Evolutionary conservation across 2,888 invertebrate species (phyloP), one percentile per base, ranked within the genome.

Genomic region (Automeris io): DNA sequence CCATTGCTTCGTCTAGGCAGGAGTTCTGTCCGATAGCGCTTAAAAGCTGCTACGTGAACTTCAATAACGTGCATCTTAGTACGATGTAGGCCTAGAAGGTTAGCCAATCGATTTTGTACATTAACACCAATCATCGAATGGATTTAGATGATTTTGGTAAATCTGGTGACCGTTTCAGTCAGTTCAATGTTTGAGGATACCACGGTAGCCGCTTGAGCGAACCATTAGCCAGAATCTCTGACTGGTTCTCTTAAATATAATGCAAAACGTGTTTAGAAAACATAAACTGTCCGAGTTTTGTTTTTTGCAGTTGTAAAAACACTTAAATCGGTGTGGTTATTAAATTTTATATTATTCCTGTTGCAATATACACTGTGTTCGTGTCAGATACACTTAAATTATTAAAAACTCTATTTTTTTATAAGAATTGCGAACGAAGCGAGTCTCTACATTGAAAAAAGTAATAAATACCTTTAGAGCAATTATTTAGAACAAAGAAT

Each of bases 111-210:
- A n/a, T n/a, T n/a, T n/a, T n/a, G n/a, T n/a, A n/a, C n/a, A n/a
- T n/a, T n/a, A n/a, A n/a, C n/a, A n/a, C 68, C 83, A 54, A 63
- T 56, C 60, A 63, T 55, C 52, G 56, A 65, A 53, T 42, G 72
- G 62, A 79, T 79, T 76, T 68, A 74, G 71, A 69, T 70, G 68
- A 56, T n/a, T n/a, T n/a, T n/a, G n/a, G 65, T 74, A 81, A 81
- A 82, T 73, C 70, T 70, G 65, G 52, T 58, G 64, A 54, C 59
- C 66, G 66, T 70, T 74, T 68, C 65, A 61, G 58, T 59, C 66
- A 65, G 71, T 74, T 68, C 65, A 61, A 58, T 59, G 62, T 66
- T 67, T 73, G 71, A 67, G 61, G 71, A 63, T 62, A 67, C 56
- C 56, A 65, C 73, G 52, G 76, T 60, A 79, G 77, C 72, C 47